Evolutionary conservation across 2,888 invertebrate genomes (phyloP).

Genomic region (Callinectes sapidus): DNA sequence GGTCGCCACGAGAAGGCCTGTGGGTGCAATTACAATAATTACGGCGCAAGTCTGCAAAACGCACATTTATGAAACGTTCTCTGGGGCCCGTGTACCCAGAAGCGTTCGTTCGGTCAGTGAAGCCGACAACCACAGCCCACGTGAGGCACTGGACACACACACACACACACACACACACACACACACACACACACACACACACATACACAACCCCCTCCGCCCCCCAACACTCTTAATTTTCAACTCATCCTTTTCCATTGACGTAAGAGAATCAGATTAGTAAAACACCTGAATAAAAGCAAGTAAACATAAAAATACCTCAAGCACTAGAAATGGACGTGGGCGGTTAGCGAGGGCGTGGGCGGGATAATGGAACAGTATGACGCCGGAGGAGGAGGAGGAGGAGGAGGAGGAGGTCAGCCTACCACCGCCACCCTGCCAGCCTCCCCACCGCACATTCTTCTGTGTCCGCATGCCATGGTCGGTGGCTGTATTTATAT

Average conservation of each 20-base stretch:
- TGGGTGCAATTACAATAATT: constrained; percentile 60
- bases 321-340: background rate
- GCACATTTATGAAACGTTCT: constrained; percentile 52
- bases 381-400: background rate
- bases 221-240: too few species aligned
- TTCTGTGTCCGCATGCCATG: background rate
- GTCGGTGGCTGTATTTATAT: background rate
- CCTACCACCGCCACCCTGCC: background rate
- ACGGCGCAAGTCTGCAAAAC: constrained; percentile 55
- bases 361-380: background rate
- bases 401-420: too few species aligned
- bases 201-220: background rate
- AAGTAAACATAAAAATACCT: background rate
- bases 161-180: constrained; percentile 30
- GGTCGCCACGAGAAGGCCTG: constrained; percentile 49
- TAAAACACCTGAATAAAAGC: background rate
- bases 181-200: constrained; percentile 32
- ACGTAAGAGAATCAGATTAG: background rate
- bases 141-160: constrained; percentile 24
- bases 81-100: background rate
- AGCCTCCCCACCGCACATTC: background rate
- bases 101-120: constrained; percentile 44
- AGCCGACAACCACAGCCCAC: background rate
- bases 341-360: background rate
- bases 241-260: too few species aligned